Base-by-base conservation (phyloP, 2,797 vertebrate species). In the Hipposideros larvatus region DNA sequence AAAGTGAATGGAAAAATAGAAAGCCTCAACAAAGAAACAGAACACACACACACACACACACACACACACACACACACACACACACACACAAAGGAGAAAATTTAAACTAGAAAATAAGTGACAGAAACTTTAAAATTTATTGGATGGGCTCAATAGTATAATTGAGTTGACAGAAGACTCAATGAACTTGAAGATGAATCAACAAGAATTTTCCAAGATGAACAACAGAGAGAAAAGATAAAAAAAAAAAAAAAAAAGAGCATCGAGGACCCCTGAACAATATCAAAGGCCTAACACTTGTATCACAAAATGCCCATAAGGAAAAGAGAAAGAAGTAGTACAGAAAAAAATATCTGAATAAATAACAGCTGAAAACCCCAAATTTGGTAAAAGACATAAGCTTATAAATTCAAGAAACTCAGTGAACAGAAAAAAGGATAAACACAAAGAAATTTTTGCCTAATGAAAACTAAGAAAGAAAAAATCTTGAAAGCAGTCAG, bases 41-140 rank as follows among this genome's bases (percentile, higher is more conserved):
- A 82, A 82, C 19, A 57, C n/a, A 37, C 37, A 37, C 37, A 37
- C 37, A 37, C 37, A 37, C 37, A 37, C 37, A 37, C 37, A 37
- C 37, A 37, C 37, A 37, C 37, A 37, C 37, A 37, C 37, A 37
- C 37, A 37, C 37, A 37, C 37, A 37, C 34, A 34, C 34, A 34
- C 37, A 37, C 37, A 37, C 51, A 11, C 59, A 59, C 4, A 55
- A 77, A 73, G 15, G 34, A 79, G 37, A 87, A 59, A 43, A 51
- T 87, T 86, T 53, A 77, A 95, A 65, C 55, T 31, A 91, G 37
- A 71, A 95, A 95, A 87, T 78, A 13, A 90, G 31, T n/a, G 79
- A 92, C 11, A 82, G 18, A 87, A 90, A 91, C 61, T 90, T 96
- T 24, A 28, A 88, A 77, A 80, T 46, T 41, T 41, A 65, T 6